These are phyloP conservation scores for Thalassarche chlororhynchos DNA, from an alignment of 2,113 vertebrate species.

Conservation along the genomic window DNA sequence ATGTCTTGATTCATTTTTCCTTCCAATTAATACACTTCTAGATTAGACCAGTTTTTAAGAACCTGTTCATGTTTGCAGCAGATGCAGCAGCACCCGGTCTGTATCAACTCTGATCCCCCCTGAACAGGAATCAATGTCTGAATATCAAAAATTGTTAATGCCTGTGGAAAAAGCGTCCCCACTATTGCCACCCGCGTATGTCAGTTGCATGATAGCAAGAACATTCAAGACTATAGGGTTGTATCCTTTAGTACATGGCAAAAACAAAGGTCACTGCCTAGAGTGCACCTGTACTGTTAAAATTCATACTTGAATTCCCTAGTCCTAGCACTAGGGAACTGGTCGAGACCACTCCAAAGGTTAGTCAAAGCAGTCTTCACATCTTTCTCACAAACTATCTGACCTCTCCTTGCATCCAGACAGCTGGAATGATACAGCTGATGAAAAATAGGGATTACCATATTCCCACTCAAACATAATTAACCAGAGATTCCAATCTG, in stretches of 20 bases:
- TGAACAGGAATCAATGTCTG: background rate
- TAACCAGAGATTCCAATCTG: background rate
- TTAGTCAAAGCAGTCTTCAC: background rate
- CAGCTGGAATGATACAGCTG: background rate
- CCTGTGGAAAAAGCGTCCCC: background rate
- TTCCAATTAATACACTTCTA: background rate
- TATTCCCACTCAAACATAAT: background rate
- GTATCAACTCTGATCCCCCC: background rate
- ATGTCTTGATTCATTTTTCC: background rate
- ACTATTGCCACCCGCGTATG: background rate
- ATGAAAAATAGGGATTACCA: background rate
- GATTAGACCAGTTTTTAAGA: background rate
- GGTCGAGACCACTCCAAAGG: background rate
- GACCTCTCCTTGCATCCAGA: background rate
- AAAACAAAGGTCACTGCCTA: background rate
- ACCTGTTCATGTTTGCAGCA: background rate
- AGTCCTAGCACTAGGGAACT: background rate
- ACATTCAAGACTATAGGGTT: background rate
- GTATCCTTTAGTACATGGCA: background rate
- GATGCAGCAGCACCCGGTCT: background rate
- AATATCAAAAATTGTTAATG: background rate
- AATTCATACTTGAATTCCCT: background rate
- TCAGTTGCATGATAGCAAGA: background rate
- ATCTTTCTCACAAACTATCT: background rate
- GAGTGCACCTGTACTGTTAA: background rate